Conservation (phyloP, 2,797 vertebrate species). For the Argya squamiceps region DNA sequence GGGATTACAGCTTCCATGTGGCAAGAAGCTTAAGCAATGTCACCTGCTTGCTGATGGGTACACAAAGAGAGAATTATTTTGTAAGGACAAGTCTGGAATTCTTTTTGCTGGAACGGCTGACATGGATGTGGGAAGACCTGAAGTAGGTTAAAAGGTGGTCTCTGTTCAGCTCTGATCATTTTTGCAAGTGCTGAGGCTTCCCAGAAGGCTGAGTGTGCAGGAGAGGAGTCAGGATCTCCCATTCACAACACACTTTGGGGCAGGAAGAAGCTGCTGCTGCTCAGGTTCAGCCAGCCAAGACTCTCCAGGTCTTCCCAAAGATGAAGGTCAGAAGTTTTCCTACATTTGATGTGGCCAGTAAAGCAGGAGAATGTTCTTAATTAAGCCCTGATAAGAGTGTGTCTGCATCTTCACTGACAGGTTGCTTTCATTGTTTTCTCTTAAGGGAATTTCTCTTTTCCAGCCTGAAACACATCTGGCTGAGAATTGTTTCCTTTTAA, state of each 20-base stretch:
- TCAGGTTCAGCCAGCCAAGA: neutral
- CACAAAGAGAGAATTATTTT: neutral
- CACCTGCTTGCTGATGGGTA: neutral
- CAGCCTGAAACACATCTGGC: neutral
- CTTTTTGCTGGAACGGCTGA: neutral
- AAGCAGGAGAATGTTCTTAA: neutral
- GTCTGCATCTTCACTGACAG: neutral
- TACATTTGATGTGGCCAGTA: neutral
- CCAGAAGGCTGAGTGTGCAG: neutral
- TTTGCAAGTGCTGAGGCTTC: neutral
- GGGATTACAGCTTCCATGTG: neutral
- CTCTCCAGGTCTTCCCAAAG: slow-evolving; percentile 6
- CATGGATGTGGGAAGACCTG: neutral
- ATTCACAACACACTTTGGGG: neutral
- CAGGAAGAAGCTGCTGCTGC: neutral
- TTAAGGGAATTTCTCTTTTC: neutral
- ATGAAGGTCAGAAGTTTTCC: neutral
- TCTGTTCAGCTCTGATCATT: neutral
- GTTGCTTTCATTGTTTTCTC: neutral
- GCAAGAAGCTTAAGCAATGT: neutral
- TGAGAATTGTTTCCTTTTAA: neutral
- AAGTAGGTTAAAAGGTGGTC: neutral
- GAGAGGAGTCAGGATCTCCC: neutral
- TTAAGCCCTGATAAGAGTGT: neutral
- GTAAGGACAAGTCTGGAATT: neutral